Evolutionary conservation across 2,113 vertebrate genomes (phyloP).

Genomic region (Oreocharis arfaki): DNA sequence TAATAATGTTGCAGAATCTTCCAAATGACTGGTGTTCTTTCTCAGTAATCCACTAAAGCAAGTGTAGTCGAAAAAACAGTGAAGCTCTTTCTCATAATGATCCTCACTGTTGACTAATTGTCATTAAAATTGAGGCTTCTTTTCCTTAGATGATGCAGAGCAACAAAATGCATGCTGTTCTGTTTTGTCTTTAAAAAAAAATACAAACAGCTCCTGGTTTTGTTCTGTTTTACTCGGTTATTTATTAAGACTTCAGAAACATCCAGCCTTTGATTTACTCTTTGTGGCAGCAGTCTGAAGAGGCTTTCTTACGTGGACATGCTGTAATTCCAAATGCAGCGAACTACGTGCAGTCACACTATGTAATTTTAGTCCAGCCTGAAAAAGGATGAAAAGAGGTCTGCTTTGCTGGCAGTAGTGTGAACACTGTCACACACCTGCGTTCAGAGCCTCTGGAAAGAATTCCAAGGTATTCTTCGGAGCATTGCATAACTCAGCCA

Average conservation of each 20-base stretch:
- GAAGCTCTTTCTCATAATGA: slow-evolving; percentile 36
- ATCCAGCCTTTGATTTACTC: slow-evolving; percentile 22
- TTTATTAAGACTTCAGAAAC: slow-evolving; percentile 39
- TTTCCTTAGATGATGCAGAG: slow-evolving; percentile 48
- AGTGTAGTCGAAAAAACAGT: slow-evolving; percentile 17
- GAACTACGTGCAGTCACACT: slow-evolving; percentile 31
- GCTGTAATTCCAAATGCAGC: slow-evolving; percentile 56
- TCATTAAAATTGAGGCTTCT: slow-evolving; percentile 36
- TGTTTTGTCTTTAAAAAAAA: background rate
- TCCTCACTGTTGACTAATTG: slow-evolving; percentile 50
- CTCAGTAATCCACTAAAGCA: slow-evolving; percentile 59
- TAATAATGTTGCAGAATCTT: slow-evolving; percentile 33
- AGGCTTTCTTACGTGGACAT: slow-evolving; percentile 48
- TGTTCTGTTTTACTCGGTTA: slow-evolving; percentile 18
- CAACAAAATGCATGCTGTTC: slow-evolving; percentile 23
- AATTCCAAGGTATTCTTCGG: slow-evolving; percentile 67
- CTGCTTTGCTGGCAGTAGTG: slow-evolving; percentile 1
- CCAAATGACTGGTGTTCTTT: slow-evolving; percentile 15
- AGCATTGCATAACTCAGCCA: slow-evolving; percentile 76
- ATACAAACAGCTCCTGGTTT: background rate
- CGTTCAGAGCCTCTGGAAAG: slow-evolving; percentile 61
- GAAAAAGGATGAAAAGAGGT: slow-evolving; percentile 19
- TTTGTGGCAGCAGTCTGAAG: slow-evolving; percentile 47
- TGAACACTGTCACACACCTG: slow-evolving; percentile 49
- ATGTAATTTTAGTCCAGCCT: slow-evolving; percentile 45